Evolutionary conservation across 2,888 invertebrate genomes (phyloP), one percentile per base, ranked within the genome.

Genomic region (Heliconius charithonia): DNA sequence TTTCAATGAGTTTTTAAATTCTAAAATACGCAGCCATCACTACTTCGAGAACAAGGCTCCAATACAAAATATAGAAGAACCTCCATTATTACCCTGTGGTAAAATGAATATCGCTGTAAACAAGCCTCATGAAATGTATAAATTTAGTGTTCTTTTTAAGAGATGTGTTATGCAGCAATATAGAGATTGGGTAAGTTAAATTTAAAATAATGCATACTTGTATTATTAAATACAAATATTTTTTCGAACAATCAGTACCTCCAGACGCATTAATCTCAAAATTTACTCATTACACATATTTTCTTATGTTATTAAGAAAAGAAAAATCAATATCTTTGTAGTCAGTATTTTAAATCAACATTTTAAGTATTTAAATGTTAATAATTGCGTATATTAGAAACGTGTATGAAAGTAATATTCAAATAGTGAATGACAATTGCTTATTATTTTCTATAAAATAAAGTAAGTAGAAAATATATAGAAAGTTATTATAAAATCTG

Each of bases 181-280:
- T 84, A 95, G 98, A 86, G 98, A 98, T 92, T 98, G 98, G 97
- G 97, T 97, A 89, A 92, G 95, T 87, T 66, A 45, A 67, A 51
- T 51, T 51, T 2, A 19, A 19, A 19, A 19, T 51, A 19, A 7
- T 51, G 6, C 10, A 37, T 51, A 7, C 7, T 19, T 19, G 7
- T 19, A 22, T 22, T 51, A 19, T 51, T 22, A 7, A 19, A 51
- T 22, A 51, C 22, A 7, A 51, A 51, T 19, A 51, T 51, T 22
- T 51, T 45, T 19, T 0, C 51, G 7, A 22, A 2, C 51, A 51
- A 51, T 51, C 19, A 51, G 7, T 19, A 22, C 7, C 7, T 19
- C 19, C 51, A 51, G 19, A 19, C 16, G 16, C 6, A 7, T 51
- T 51, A 51, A 19, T 7, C 51, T 51, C 51, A 51, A 51, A 41